A percentile compares a stretch with the other conserved stretches of the same genome.
phyloP scores from a whole-genome alignment of 2,888 invertebrate genomes.

The Sphinx pinastri region DNA sequence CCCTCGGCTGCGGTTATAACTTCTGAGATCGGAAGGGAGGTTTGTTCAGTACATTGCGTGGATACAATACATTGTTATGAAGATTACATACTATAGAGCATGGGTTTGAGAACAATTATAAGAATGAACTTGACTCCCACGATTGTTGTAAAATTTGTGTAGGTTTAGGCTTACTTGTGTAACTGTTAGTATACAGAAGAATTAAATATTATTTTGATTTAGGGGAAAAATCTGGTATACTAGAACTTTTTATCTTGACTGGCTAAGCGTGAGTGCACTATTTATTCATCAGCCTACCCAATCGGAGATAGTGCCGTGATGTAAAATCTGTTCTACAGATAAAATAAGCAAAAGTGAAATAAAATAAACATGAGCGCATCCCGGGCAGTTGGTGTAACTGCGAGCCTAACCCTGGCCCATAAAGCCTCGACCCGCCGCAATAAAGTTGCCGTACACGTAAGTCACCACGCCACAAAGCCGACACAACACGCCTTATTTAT shows the following conservation, averaged over 20 bases:
- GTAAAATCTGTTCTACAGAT: too few species aligned
- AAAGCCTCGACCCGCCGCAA: slow-evolving; percentile 2
- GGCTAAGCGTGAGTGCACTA: too few species aligned
- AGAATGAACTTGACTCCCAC: background rate
- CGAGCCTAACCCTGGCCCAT: background rate
- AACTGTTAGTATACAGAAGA: too few species aligned
- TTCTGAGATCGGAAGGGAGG: background rate
- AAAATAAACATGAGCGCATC: slow-evolving; percentile 10
- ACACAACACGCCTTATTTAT: background rate
- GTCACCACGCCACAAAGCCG: background rate
- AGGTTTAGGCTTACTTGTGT: too few species aligned
- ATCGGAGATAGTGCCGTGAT: too few species aligned
- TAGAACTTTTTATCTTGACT: too few species aligned
- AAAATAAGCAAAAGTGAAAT: background rate
- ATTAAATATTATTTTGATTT: too few species aligned
- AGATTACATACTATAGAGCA: background rate
- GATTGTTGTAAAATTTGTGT: too few species aligned
- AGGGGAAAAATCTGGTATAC: too few species aligned
- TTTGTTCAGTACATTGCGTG: background rate
- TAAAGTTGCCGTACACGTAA: slow-evolving; percentile 6
- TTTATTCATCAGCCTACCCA: too few species aligned
- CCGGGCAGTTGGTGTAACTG: background rate
- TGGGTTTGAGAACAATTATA: background rate
- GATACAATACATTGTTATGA: background rate
- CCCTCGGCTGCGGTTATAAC: slow-evolving; percentile 9